These are phyloP conservation scores for Cataglyphis livida DNA, from an alignment of 2,888 invertebrate genomes.

Conservation along the genomic window DNA sequence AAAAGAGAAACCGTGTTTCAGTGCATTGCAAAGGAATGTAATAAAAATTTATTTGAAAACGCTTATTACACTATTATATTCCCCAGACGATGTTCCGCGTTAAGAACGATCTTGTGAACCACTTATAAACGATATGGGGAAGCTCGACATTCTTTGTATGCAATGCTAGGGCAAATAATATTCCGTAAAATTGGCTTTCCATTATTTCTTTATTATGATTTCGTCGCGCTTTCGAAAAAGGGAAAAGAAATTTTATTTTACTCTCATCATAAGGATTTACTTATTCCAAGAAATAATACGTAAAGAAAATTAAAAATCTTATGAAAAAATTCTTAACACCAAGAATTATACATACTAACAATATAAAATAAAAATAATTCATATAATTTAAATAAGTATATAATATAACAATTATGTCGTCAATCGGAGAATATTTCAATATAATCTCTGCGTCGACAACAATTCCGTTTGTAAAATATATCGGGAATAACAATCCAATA, in stretches of 20 bases:
- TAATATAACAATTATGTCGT: neutral
- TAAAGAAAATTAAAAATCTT: neutral
- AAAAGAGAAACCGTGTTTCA: conserved; percentile 4
- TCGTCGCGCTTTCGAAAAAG: neutral
- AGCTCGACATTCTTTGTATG: conserved; percentile 24
- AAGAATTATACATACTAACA: neutral
- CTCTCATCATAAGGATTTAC: neutral
- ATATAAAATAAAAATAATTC: neutral
- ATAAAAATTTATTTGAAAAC: conserved; percentile 35
- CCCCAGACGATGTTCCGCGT: neutral
- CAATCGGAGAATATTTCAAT: neutral
- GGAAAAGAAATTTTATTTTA: conserved; percentile 5
- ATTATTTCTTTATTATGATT: conserved; percentile 31
- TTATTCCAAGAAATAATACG: neutral
- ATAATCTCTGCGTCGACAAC: neutral
- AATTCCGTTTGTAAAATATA: neutral
- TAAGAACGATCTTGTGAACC: conserved; percentile 11
- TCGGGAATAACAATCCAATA: neutral
- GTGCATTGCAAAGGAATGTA: neutral
- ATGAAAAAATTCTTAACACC: neutral
- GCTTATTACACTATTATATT: conserved; percentile 5
- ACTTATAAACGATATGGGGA: neutral
- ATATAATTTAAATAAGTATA: neutral
- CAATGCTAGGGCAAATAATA: conserved; percentile 16
- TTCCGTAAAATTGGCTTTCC: conserved; percentile 20